Percentiles rank a stretch among this genome's conserved stretches.
These are phyloP conservation scores for Cinara cedri DNA, from an alignment of 2,888 invertebrate genomes.

Conservation along the genomic window DNA sequence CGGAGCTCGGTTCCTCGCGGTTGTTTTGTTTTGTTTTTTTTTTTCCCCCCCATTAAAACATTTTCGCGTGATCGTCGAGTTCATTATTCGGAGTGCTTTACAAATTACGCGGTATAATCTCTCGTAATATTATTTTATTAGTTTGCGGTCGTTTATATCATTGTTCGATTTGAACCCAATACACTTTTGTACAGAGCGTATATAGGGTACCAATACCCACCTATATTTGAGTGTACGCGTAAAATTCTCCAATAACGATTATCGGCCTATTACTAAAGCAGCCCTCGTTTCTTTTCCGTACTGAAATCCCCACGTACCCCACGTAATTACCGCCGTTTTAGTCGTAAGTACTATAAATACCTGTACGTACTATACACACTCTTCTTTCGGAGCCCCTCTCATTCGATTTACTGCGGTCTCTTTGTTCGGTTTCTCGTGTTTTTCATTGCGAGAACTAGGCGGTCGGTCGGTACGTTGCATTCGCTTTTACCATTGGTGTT, in stretches of 20 bases:
- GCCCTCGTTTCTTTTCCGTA: neutral
- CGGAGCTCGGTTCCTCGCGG: too few species aligned
- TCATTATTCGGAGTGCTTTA: slow-evolving; percentile 1
- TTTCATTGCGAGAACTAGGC: too few species aligned
- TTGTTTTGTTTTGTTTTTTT: too few species aligned
- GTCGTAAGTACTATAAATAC: neutral
- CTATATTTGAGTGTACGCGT: slow-evolving; percentile 16
- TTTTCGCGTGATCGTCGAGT: neutral
- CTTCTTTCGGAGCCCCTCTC: too few species aligned
- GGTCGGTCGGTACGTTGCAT: too few species aligned
- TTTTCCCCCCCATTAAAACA: neutral
- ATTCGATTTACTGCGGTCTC: too few species aligned
- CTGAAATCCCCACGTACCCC: neutral
- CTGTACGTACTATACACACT: too few species aligned
- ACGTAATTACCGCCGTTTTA: neutral
- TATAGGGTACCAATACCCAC: too few species aligned
- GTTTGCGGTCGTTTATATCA: neutral
- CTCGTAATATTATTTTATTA: neutral
- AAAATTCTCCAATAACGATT: slow-evolving; percentile 1
- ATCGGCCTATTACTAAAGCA: slow-evolving; percentile 17
- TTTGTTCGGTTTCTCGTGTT: too few species aligned
- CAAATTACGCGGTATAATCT: neutral
- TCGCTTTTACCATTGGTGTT: too few species aligned
- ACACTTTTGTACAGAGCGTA: too few species aligned
- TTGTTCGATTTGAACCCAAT: neutral